Evolutionary conservation across 1,140 invertebrate genomes (phyloP), one percentile per base, ranked within the genome.

Genomic region (Trissolcus basalis): DNA sequence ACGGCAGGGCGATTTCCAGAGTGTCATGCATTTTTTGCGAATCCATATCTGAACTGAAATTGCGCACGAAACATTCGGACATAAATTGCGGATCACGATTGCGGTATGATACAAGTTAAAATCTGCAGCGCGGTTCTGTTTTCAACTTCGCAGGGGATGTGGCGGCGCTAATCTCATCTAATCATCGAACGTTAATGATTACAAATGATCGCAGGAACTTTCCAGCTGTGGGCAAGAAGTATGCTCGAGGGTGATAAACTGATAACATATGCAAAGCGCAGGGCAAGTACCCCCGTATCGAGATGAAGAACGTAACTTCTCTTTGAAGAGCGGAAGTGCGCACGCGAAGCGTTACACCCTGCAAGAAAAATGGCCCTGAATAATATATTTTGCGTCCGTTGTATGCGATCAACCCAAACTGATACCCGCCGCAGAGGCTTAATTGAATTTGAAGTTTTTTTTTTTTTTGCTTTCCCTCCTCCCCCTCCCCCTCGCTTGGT

Each of bases 161-260:
- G 68, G 70, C 32, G 55, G 54, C 43, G 47, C 77, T 79, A 79
- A 79, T 79, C 77, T 79, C 71, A 58, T 63, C 71, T 79, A 79
- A 79, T 79, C 77, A 79, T 79, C 71, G 68, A 79, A 79, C 67
- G 65, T 79, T 79, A 79, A 79, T 79, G 77, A 75, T 79, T 75
- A 79, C 51, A 68, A 74, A 79, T 71, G 77, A 75, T 75, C 53
- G 45, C 54, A 68, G 48, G 51, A 79, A 79, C 71, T 75, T 75
- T 68, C 61, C 67, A 71, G 71, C 61, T 71, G 72, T 67, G 53
- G 59, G 49, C 67, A 59, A 75, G 67, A 79, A 75, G 68, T 70
- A 59, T 47, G 41, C 70, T 63, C 36, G 48, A 64, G 77, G 71
- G 68, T 77, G 74, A 77, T 77, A 77, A 77, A 71, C 68, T 68